These are phyloP conservation scores for Serranus cabrilla DNA, from an alignment of 2,797 vertebrate species.

Conservation along the genomic window DNA sequence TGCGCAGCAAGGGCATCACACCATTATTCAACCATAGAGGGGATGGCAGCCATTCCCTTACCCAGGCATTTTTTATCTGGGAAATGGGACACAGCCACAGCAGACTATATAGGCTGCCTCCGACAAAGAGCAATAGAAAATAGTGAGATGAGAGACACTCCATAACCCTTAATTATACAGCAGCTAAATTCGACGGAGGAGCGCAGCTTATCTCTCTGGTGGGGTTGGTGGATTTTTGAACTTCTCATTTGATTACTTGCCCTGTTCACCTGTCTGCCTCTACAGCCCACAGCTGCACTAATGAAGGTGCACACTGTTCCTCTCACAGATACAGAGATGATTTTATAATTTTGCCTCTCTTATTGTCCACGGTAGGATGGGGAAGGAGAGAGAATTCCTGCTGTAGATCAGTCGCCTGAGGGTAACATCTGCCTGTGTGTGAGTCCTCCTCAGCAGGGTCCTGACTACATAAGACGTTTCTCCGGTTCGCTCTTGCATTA, in stretches of 20 bases:
- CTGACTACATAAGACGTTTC: conserved; percentile 65
- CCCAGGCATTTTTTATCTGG: conserved; percentile 69
- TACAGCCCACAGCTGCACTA: conserved; percentile 69
- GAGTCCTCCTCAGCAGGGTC: conserved; percentile 56
- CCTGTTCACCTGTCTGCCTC: conserved; percentile 78
- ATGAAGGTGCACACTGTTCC: conserved; percentile 71
- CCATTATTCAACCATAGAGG: conserved; percentile 76
- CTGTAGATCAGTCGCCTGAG: conserved; percentile 66
- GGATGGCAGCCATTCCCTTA: conserved; percentile 74
- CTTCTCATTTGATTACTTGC: conserved; percentile 78
- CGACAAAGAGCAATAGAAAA: conserved; percentile 77
- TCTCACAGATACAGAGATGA: conserved; percentile 56
- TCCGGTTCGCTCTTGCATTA: conserved; percentile 71
- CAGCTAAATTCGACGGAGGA: conserved; percentile 68
- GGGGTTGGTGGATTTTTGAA: conserved; percentile 76
- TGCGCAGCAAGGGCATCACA: conserved; percentile 69
- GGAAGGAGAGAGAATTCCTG: conserved; percentile 48
- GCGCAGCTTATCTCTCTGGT: conserved; percentile 75
- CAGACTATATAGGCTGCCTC: conserved; percentile 67
- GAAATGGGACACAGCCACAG: conserved; percentile 76
- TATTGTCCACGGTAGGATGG: conserved; percentile 56
- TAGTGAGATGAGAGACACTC: conserved; percentile 76
- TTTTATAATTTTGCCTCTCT: conserved; percentile 66
- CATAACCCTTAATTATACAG: conserved; percentile 80
- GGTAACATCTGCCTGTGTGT: conserved; percentile 78